A percentile compares a stretch with the other conserved stretches of the same genome.
Conservation (phyloP, 1,140 invertebrate species). For the Monochamus saltuarius region DNA sequence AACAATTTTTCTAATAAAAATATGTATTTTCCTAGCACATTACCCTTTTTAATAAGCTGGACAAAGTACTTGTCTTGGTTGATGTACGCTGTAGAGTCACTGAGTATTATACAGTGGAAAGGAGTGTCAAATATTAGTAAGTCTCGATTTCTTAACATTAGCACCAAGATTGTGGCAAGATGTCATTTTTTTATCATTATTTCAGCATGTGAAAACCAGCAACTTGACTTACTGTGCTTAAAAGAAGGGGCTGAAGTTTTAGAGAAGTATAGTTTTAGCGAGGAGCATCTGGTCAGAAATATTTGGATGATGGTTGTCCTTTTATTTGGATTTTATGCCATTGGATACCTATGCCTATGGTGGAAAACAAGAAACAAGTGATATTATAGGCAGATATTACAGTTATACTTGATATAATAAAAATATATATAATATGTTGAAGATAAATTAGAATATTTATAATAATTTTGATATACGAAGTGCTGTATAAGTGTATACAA, state of each 20-base stretch:
- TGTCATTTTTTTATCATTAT: conserved; percentile 33
- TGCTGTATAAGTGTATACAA: too few species aligned
- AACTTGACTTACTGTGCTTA: conserved; percentile 66
- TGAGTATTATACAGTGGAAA: conserved; percentile 79
- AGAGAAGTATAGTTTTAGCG: conserved; percentile 69
- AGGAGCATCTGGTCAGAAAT: conserved; percentile 64
- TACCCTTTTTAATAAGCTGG: conserved; percentile 80
- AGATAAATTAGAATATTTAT: too few species aligned
- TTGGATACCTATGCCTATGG: conserved; percentile 67
- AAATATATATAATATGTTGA: too few species aligned
- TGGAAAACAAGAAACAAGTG: conserved; percentile 64
- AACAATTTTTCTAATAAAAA: too few species aligned
- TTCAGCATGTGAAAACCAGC: conserved; percentile 64
- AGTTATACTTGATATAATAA: too few species aligned
- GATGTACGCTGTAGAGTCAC: conserved; percentile 86
- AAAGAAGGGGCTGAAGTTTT: conserved; percentile 70
- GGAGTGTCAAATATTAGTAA: conserved; percentile 77
- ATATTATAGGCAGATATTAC: conserved; percentile 14
- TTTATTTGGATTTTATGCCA: conserved; percentile 68
- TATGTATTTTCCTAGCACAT: conserved; percentile 66
- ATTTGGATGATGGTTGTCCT: conserved; percentile 65
- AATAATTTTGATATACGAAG: too few species aligned
- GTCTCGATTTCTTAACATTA: too few species aligned
- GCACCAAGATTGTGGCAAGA: too few species aligned
- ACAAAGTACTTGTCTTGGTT: conserved; percentile 90